Base-by-base conservation (phyloP, 2,113 vertebrate genomes). In the Gracilinanus agilis region DNA sequence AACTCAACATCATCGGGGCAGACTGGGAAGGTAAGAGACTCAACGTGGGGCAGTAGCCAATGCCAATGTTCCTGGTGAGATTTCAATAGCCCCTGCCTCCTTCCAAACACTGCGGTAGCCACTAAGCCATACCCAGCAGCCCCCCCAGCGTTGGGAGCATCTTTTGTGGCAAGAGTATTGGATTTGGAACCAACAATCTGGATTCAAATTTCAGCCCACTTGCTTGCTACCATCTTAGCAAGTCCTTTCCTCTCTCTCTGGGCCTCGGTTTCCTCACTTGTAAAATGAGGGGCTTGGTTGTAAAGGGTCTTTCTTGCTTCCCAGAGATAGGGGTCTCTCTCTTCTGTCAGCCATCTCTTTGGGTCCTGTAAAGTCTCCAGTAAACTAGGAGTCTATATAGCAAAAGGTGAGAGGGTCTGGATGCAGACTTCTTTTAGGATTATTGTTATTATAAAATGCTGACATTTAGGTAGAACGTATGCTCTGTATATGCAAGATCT, bases 1-100 rank as follows among this genome's bases (percentile, higher is more conserved):
- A 98, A 98, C 98, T 96, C 97, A 58, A 97, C 97, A 98, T 98
- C 97, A 94, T 95, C 95, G 96, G 93, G 97, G 96, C 96, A 96
- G 93, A 97, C 97, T 97, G 96, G 98, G 98, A 98, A 98, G 98
- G 97, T 97, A 97, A 97, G 97, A 98, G 98, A 92, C 94, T 96
- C 97, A 96, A 95, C 29, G 49, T 90, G 95, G 89, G 54, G 53
- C 94, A 92, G 55, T 0, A 34, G 67, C 67, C 67, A 23, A 40
- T 40, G 40, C 7, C 23, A 40, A 40, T 2, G 19, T 40, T 83
- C n/a, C 67, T 83, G n/a, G 34, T 34, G 61, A 16, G 29, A 67
- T 67, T 75, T n/a, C 6, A 29, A 75, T 89, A 91, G 29, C 92
- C 54, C 58, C 27, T 2, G 89, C 16, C 4, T 4, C 44, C 53